Evolutionary conservation across 2,797 vertebrate species (phyloP).

Genomic region (Lepidocolaptes lacrymiger): DNA sequence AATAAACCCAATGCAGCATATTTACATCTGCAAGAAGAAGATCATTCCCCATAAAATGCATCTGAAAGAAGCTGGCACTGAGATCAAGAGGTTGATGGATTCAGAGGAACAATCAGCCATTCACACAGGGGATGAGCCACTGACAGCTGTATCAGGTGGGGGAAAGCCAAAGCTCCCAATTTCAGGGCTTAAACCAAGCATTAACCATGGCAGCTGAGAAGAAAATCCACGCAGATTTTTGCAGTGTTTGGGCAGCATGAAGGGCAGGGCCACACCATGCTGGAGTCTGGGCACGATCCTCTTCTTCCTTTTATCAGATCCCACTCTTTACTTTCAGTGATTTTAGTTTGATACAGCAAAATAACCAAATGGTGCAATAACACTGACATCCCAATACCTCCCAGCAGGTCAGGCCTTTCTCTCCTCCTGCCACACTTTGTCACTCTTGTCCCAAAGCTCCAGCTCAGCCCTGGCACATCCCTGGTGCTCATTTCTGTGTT

Average conservation of each 20-base stretch:
- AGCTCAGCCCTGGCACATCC: not conserved
- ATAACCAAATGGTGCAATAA: not conserved
- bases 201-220: not conserved
- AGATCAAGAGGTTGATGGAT: not conserved
- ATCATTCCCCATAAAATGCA: not conserved
- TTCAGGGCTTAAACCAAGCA: not conserved
- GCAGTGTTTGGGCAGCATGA: rapidly evolving
- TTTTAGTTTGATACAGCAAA: not conserved
- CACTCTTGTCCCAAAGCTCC: not conserved
- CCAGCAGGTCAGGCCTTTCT: not conserved
- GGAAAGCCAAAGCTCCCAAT: not conserved
- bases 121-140: not conserved
- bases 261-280: not conserved
- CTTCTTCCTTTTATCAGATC: not conserved
- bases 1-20: not conserved
- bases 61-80: not conserved
- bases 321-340: not conserved
- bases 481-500: not conserved
- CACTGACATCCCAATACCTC: not conserved
- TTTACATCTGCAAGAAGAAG: not conserved
- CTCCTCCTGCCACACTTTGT: not conserved
- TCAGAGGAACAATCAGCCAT: not conserved
- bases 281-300: not conserved
- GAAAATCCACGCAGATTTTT: not conserved
- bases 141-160: not conserved